These are phyloP conservation scores for Isaurus tuberculatus DNA, from an alignment of 92 coral and sea anemone genomes.

Conservation along the genomic window DNA sequence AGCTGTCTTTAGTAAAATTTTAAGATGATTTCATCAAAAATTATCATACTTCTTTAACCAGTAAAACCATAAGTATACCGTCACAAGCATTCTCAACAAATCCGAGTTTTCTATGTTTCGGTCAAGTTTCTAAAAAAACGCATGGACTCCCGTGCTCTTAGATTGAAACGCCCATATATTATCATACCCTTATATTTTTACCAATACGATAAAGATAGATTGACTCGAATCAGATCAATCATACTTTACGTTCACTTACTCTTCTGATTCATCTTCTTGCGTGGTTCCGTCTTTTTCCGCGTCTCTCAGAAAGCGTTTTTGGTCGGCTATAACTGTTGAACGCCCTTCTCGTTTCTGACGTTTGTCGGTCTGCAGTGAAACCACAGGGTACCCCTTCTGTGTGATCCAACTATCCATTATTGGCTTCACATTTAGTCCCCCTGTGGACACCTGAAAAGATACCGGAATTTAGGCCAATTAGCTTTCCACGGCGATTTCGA, in stretches of 20 bases:
- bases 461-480: background rate
- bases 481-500: background rate
- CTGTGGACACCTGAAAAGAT: conserved; percentile 62
- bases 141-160: no score
- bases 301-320: conserved; percentile 89
- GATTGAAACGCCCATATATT: no score
- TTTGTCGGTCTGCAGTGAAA: conserved; percentile 61
- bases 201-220: no score
- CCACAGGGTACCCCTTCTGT: conserved; percentile 97
- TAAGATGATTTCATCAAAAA: no score
- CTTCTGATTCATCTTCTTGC: conserved; percentile 70
- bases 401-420: conserved; percentile 98
- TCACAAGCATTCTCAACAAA: no score
- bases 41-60: no score
- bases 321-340: conserved; percentile 60
- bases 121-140: no score
- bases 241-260: conserved; percentile 39
- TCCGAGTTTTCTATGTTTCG: no score
- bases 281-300: conserved; percentile 52
- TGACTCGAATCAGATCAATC: background rate
- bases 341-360: conserved; percentile 57
- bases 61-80: no score
- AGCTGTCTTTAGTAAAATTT: no score
- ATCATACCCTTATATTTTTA: no score
- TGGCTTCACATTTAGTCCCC: conserved; percentile 87